phyloP scores from a whole-genome alignment of 2,797 vertebrate species.

The Sebastes diploproa region DNA sequence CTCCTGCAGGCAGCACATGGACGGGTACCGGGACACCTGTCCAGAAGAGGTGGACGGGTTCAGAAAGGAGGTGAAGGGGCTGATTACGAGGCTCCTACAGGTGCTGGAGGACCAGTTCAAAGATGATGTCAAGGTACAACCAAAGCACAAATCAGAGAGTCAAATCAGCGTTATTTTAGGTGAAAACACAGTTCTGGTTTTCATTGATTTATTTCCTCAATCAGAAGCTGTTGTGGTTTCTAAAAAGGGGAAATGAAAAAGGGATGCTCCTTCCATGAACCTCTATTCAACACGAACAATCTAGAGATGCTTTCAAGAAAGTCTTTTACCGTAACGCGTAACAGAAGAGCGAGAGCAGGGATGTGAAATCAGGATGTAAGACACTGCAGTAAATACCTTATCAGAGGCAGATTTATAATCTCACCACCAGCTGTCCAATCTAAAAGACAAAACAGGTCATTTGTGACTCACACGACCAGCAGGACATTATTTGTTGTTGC shows the following conservation, averaged over 20 bases:
- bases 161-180: neutral
- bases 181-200: neutral
- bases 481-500: neutral
- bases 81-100: slow-evolving; percentile 47
- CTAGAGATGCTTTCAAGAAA: neutral
- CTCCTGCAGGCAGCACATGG: slow-evolving; percentile 71
- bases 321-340: neutral
- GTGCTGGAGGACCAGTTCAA: slow-evolving; percentile 74
- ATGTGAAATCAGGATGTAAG: neutral
- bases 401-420: neutral
- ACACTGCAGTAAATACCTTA: neutral
- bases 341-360: neutral
- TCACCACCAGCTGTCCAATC: neutral
- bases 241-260: slow-evolving; percentile 23
- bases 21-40: slow-evolving; percentile 46
- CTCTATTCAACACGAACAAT: accelerated
- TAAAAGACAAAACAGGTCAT: neutral
- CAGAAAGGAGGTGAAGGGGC: slow-evolving; percentile 43
- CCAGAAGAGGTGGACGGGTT: slow-evolving; percentile 51
- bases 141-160: neutral
- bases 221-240: neutral
- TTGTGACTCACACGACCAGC: neutral
- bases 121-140: slow-evolving; percentile 67
- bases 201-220: neutral
- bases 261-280: accelerated